Base-by-base conservation (phyloP, 2,113 vertebrate genomes). In the Neotoma lepida region DNA sequence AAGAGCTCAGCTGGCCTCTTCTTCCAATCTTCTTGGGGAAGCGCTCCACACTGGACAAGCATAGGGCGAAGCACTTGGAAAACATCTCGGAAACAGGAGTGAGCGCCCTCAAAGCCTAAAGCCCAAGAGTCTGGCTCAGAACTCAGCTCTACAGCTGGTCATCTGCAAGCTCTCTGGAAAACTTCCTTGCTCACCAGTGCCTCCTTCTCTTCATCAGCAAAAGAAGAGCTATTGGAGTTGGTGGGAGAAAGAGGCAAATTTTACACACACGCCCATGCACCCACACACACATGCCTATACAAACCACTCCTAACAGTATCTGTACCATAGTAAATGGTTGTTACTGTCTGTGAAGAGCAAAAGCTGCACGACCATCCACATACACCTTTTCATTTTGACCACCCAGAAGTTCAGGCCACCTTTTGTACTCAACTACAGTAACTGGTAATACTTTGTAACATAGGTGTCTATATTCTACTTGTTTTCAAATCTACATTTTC, bases 401-500 rank as follows among this genome's bases (percentile, higher is more conserved):
- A 26, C 13, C 6, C 85, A 10, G 24, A 94, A 73, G 77, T 78
- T 88, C 8, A 80, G 68, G 63, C n/a, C 30, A 86, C 87, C 70
- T 54, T 90, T 88, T 82, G 84, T 78, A 30, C 46, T 49, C 6
- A 17, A 44, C 17, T 44, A 12, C 28, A 56, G 8, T n/a, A 87
- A 92, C 44, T n/a, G n/a, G 56, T 2, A 64, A 77, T 54, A 76
- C 6, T 66, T 78, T 71, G 35, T n/a, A 78, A 24, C 14, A 17
- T 14, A n/a, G 14, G 5, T 39, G 78, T 61, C 35, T 71, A 80
- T 90, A 77, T n/a, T 88, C 84, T 41, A 15, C 39, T 68, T 96
- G 76, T 68, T 58, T 94, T 82, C 88, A 92, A 61, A 74, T 73
- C 35, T 56, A 76, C 5, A 35, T 70, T 89, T 96, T 46, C 51